Conservation (phyloP, 1,140 invertebrate species). For the Conus ventricosus region DNA sequence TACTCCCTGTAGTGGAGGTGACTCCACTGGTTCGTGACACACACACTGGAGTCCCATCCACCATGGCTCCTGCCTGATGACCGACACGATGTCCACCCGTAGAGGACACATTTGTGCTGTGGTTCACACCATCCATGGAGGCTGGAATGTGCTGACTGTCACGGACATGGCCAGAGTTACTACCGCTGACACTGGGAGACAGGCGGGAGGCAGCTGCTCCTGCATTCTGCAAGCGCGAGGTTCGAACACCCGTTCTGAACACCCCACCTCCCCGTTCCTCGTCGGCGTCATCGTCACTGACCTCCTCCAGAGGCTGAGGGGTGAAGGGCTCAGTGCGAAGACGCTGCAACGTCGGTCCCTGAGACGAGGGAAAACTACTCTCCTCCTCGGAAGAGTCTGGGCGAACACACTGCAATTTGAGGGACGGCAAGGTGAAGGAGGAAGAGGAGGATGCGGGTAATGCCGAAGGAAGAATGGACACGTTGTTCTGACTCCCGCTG, state of each 20-base stretch:
- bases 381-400: conserved; percentile 33
- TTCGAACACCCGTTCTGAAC: not conserved
- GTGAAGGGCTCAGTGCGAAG: conserved; percentile 34
- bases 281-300: conserved; percentile 26
- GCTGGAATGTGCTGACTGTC: conserved; percentile 36
- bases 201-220: not conserved
- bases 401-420: conserved; percentile 13
- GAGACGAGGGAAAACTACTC: not conserved
- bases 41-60: conserved; percentile 16
- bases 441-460: conserved; percentile 31
- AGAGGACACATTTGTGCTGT: not conserved
- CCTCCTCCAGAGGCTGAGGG: conserved; percentile 19
- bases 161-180: too few relatives aligned
- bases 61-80: not conserved
- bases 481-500: conserved; percentile 5
- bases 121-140: conserved; percentile 28
- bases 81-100: not conserved
- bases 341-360: conserved; percentile 17
- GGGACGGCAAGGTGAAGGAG: conserved; percentile 15
- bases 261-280: not conserved
- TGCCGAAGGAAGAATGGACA: not conserved
- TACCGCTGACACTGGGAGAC: not conserved
- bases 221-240: not conserved
- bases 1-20: conserved; percentile 27
- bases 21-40: conserved; percentile 23